Percentiles rank a stretch among this genome's conserved stretches.
Conservation (phyloP, 1,140 invertebrate genomes). For the Pinna nobilis region DNA sequence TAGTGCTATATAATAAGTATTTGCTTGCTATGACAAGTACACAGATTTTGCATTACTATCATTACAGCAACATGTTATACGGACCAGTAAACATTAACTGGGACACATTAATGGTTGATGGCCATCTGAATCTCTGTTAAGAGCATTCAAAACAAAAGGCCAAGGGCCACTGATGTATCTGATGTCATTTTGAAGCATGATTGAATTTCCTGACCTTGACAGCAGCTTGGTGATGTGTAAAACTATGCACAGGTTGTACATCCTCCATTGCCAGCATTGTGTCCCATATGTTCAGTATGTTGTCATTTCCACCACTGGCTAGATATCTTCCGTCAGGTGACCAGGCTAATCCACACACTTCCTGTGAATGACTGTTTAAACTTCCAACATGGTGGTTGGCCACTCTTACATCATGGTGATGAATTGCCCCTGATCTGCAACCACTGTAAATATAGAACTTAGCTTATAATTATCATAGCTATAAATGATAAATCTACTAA, state of each 20-base stretch:
- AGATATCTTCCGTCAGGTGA: constrained; percentile 92
- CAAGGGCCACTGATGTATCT: too few relatives aligned
- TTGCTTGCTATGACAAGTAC: too few relatives aligned
- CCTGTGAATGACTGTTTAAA: constrained; percentile 86
- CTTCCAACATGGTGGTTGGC: constrained; percentile 88
- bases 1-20: too few relatives aligned
- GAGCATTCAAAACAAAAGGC: too few relatives aligned
- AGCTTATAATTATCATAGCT: not conserved
- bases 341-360: constrained; percentile 96
- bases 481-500: too few relatives aligned
- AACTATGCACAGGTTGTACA: constrained; percentile 50
- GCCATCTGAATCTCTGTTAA: too few relatives aligned
- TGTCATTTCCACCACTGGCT: constrained; percentile 97
- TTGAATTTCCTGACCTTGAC: constrained; percentile 73
- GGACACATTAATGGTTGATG: too few relatives aligned
- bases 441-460: constrained; percentile 80
- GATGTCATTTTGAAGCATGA: not conserved
- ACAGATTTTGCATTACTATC: too few relatives aligned
- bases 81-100: too few relatives aligned
- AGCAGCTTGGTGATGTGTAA: constrained; percentile 74
- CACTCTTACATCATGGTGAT: constrained; percentile 95
- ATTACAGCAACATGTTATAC: too few relatives aligned
- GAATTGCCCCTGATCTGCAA: constrained; percentile 88
- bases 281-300: constrained; percentile 92
- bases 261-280: constrained; percentile 46